Evolutionary conservation across 2,797 vertebrate species (phyloP).

Genomic region (Esox masquinongy): DNA sequence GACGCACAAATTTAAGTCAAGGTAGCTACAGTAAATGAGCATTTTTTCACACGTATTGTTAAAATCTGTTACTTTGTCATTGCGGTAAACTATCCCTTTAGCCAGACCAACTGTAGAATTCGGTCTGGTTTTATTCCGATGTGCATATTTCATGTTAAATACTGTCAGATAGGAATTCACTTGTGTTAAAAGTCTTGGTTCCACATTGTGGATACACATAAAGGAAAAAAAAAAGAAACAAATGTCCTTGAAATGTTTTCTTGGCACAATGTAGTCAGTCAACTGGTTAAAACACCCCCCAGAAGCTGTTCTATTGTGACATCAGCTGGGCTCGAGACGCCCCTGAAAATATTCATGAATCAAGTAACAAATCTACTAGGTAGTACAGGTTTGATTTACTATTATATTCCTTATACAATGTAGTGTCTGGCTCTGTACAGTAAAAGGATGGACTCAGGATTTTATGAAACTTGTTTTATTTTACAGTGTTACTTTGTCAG

Average conservation of each 20-base stretch:
- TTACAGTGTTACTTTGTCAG: slow-evolving; percentile 16
- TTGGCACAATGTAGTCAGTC: slow-evolving; percentile 9
- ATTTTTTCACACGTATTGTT: too few relatives aligned
- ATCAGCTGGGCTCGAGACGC: slow-evolving; percentile 6
- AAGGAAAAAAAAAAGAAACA: not conserved
- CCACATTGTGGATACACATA: slow-evolving; percentile 7
- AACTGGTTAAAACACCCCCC: slow-evolving; percentile 3
- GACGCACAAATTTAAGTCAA: too few relatives aligned
- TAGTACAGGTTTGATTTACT: slow-evolving; percentile 11
- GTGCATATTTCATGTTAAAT: not conserved
- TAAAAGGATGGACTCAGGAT: slow-evolving; percentile 46
- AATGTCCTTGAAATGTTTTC: slow-evolving; percentile 8
- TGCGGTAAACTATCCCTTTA: too few relatives aligned
- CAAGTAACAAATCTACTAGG: slow-evolving; percentile 20
- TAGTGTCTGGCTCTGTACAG: slow-evolving; percentile 16
- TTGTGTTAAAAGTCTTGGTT: not conserved
- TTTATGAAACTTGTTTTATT: slow-evolving; percentile 18
- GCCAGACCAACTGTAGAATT: too few relatives aligned
- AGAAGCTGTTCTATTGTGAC: slow-evolving; percentile 10
- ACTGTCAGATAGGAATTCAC: not conserved
- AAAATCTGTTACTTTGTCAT: too few relatives aligned
- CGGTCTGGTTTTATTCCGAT: too few relatives aligned
- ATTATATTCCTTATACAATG: slow-evolving; percentile 10
- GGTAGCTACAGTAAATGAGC: too few relatives aligned
- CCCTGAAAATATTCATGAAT: slow-evolving; percentile 16